These are phyloP conservation scores for Tetragnatha versicolor DNA, from an alignment of 1,140 invertebrate species.

Conservation along the genomic window DNA sequence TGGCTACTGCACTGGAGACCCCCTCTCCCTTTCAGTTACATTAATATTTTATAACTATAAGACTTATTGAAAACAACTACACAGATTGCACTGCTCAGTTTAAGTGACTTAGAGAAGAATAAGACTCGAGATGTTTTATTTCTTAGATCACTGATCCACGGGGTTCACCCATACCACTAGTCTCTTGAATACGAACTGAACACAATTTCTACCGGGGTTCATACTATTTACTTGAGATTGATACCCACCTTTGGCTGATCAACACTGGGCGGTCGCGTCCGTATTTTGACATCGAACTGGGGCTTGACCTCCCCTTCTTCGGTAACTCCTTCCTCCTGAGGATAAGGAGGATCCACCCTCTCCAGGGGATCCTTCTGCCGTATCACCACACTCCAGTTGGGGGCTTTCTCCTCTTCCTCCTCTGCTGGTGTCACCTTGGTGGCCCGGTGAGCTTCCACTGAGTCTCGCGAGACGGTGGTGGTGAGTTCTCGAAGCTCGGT, in stretches of 20 bases:
- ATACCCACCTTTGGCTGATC: slow-evolving; percentile 29
- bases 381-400: slow-evolving; percentile 39
- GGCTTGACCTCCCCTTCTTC: slow-evolving; percentile 8
- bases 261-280: slow-evolving; percentile 12
- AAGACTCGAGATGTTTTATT: no score
- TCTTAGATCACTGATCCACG: no score
- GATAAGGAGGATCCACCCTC: not conserved
- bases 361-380: slow-evolving; percentile 13
- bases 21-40: no score
- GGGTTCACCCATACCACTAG: no score
- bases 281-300: slow-evolving; percentile 34
- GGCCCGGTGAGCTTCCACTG: not conserved
- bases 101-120: no score
- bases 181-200: no score
- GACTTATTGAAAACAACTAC: no score
- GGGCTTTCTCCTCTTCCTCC: not conserved
- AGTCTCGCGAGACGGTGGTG: not conserved
- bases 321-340: not conserved
- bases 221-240: no score
- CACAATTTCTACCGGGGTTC: no score
- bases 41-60: no score
- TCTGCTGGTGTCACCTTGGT: not conserved
- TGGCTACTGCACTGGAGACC: no score
- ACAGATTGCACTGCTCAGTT: no score
- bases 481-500: slow-evolving; percentile 30